A percentile compares a stretch with the other conserved stretches of the same genome.
phyloP scores from a whole-genome alignment of 1,140 invertebrate species.

The Drosophila yakuba region DNA sequence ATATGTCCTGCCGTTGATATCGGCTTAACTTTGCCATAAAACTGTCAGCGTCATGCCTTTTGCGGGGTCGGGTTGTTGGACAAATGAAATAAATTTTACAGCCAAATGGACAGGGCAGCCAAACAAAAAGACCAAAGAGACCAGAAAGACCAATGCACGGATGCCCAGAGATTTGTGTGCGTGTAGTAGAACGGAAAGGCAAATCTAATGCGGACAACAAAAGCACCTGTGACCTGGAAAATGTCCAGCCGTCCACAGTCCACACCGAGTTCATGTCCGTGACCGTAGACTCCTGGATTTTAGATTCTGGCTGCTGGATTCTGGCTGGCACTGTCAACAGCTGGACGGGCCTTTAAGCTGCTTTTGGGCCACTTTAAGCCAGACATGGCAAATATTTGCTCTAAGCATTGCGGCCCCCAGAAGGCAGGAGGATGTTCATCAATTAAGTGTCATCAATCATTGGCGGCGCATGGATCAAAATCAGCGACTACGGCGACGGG shows the following conservation, averaged over 20 bases:
- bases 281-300: constrained; percentile 9
- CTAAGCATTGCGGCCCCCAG: constrained; percentile 17
- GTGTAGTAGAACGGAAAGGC: constrained; percentile 37
- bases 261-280: constrained; percentile 17
- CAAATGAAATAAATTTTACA: constrained; percentile 84
- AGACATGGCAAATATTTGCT: constrained; percentile 61
- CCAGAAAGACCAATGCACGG: constrained; percentile 64
- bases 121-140: constrained; percentile 62
- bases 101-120: constrained; percentile 73
- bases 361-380: constrained; percentile 62
- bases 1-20: constrained; percentile 80
- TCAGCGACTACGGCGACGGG: constrained; percentile 55
- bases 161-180: constrained; percentile 58
- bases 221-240: constrained; percentile 82
- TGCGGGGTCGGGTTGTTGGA: constrained; percentile 46
- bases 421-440: constrained; percentile 55
- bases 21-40: constrained; percentile 83
- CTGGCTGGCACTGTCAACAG: constrained; percentile 27
- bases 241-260: constrained; percentile 19
- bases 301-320: neutral
- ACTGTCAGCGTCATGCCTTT: constrained; percentile 80
- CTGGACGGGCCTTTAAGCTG: constrained; percentile 55
- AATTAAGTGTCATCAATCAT: constrained; percentile 83
- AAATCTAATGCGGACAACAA: constrained; percentile 81
- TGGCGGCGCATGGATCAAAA: constrained; percentile 59